Percentiles rank a stretch among this genome's conserved stretches.
phyloP scores from a whole-genome alignment of 2,113 vertebrate genomes.

The Mesoclemmys tuberculata region DNA sequence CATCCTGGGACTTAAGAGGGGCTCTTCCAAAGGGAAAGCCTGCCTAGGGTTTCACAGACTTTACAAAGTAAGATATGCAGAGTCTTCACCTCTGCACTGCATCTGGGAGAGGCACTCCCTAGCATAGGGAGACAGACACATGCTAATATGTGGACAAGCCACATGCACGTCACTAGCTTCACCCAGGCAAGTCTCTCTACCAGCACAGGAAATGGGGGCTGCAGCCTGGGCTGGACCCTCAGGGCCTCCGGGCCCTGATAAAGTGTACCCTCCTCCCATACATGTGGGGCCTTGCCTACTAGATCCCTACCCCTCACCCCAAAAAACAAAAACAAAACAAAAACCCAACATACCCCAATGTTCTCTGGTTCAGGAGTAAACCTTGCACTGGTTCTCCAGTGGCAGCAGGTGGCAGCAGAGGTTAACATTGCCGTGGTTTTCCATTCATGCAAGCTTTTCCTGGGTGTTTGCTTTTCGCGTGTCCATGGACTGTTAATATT shows the following conservation, averaged over 20 bases:
- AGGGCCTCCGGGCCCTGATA: no score
- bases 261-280: no score
- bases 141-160: no score
- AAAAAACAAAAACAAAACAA: no score
- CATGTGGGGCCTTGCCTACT: no score
- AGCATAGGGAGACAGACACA: neutral
- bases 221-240: no score
- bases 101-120: neutral
- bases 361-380: neutral
- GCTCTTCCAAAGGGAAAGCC: neutral
- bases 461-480: neutral
- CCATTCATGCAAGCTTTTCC: no score
- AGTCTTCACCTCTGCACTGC: neutral
- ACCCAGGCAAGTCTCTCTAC: neutral
- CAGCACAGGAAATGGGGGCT: neutral
- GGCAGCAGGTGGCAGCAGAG: conserved; percentile 58
- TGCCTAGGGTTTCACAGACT: neutral
- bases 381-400: neutral
- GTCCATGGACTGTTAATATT: neutral
- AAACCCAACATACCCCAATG: neutral
- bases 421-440: neutral
- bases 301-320: no score
- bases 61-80: neutral
- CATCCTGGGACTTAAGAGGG: neutral
- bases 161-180: neutral